Conservation (phyloP, 2,113 vertebrate genomes). For the Zosterops pallidus region DNA sequence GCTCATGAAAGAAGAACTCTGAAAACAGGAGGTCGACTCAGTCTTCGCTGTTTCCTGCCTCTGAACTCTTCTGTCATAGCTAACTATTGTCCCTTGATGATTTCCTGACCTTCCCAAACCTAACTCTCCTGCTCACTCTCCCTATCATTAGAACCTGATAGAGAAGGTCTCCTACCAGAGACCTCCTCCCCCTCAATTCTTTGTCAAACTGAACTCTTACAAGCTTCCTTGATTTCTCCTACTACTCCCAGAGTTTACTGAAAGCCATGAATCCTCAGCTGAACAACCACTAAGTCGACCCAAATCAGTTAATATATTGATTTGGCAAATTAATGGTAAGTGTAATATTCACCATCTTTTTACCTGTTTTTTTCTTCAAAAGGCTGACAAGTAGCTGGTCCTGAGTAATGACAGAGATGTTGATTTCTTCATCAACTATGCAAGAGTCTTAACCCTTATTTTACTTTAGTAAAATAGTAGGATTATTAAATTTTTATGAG, state of each 20-base stretch:
- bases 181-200: background rate
- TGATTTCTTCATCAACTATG: background rate
- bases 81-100: background rate
- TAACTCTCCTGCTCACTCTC: background rate
- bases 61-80: background rate
- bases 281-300: background rate
- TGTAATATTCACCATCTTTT: background rate
- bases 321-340: constrained; percentile 24
- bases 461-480: background rate
- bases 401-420: background rate
- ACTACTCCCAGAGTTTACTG: background rate
- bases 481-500: background rate
- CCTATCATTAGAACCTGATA: background rate
- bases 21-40: constrained; percentile 19
- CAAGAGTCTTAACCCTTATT: background rate
- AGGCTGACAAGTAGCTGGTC: background rate
- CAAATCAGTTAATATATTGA: constrained; percentile 9
- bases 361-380: background rate
- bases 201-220: constrained; percentile 38
- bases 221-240: background rate
- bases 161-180: background rate
- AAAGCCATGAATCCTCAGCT: constrained; percentile 3
- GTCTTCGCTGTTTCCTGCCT: constrained; percentile 32
- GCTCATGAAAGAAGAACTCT: constrained; percentile 43
- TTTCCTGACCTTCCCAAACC: constrained; percentile 21